A percentile compares a stretch with the other conserved stretches of the same genome.
phyloP scores from a whole-genome alignment of 2,888 invertebrate genomes.

The Caenorhabditis imperialis region DNA sequence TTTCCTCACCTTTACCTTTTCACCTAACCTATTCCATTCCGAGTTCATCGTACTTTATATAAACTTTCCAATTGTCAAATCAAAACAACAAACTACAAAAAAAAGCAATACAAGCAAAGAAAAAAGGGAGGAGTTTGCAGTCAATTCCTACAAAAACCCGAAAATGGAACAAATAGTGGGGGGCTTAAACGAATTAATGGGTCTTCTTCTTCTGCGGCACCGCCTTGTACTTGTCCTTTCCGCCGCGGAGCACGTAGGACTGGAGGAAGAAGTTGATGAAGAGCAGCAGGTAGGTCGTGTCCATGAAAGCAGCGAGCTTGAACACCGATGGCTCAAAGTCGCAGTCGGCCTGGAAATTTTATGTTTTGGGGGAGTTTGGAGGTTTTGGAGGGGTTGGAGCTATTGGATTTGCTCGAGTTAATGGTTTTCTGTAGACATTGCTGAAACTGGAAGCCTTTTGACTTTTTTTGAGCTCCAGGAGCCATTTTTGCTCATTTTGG shows the following conservation, averaged over 20 bases:
- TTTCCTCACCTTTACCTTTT: no score
- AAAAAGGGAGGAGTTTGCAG: conserved; percentile 6
- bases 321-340: conserved; percentile 65
- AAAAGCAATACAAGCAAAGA: conserved; percentile 1
- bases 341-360: conserved; percentile 62
- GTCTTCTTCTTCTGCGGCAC: conserved; percentile 51
- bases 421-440: no score
- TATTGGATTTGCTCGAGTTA: no score
- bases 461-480: no score
- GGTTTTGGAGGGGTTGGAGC: no score
- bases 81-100: neutral
- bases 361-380: no score
- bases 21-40: no score
- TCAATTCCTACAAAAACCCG: conserved; percentile 23
- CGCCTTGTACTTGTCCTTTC: conserved; percentile 65
- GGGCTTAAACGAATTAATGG: conserved; percentile 21
- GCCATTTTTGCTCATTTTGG: no score
- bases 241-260: conserved; percentile 65
- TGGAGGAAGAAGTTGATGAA: conserved; percentile 75
- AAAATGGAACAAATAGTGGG: conserved; percentile 17
- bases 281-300: conserved; percentile 71
- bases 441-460: no score
- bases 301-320: conserved; percentile 70
- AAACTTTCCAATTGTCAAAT: conserved; percentile 12
- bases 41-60: no score